A percentile compares a stretch with the other conserved stretches of the same genome.
phyloP scores from a whole-genome alignment of 1,140 invertebrate genomes.

The Dreissena polymorpha region DNA sequence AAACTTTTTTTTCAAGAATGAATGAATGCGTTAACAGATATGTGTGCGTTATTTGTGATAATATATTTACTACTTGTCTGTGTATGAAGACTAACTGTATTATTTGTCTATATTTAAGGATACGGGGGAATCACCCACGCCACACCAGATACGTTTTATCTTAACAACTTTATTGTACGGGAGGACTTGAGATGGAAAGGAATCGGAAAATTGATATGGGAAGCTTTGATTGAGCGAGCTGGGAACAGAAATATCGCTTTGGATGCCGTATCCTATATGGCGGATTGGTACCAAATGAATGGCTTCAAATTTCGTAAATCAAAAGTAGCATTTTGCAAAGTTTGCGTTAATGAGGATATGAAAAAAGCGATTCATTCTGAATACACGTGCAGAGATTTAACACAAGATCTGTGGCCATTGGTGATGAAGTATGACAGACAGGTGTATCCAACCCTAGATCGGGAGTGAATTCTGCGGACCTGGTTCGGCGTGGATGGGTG shows the following conservation, averaged over 20 bases:
- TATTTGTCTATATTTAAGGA: no score
- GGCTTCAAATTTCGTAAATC: neutral
- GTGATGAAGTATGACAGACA: no score
- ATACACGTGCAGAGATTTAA: neutral
- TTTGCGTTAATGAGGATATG: neutral
- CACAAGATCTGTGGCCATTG: no score
- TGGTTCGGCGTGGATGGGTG: neutral
- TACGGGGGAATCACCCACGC: no score
- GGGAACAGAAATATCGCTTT: conserved; percentile 14
- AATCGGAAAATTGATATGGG: neutral
- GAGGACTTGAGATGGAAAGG: neutral
- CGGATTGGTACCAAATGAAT: neutral
- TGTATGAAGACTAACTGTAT: no score
- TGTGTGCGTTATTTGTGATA: no score
- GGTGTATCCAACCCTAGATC: neutral
- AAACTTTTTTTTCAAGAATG: no score
- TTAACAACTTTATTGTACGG: no score
- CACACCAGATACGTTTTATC: no score
- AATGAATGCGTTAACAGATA: no score
- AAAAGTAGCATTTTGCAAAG: neutral
- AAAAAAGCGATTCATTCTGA: neutral
- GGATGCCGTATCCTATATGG: no score
- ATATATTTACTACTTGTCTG: no score
- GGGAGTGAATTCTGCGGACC: conserved; percentile 1
- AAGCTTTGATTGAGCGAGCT: neutral